Evolutionary conservation across 1,140 invertebrate genomes (phyloP).

Genomic region (Berghia stephanieae): DNA sequence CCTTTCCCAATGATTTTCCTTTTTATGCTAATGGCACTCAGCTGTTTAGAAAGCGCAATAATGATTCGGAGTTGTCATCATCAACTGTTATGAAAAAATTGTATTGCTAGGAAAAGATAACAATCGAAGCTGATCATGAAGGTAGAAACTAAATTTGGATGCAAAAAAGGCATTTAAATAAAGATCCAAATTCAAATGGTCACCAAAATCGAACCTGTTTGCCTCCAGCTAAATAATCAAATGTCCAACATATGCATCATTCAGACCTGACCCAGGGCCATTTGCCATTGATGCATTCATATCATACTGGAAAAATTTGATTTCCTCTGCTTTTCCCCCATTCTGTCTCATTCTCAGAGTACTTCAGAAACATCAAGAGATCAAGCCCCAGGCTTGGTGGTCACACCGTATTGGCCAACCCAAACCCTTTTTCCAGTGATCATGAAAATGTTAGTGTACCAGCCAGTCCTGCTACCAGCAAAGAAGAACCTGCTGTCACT

Average conservation of each 20-base stretch:
- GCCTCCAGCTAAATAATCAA: slow-evolving; percentile 37
- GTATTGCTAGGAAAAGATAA: slow-evolving; percentile 39
- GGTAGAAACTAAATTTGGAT: slow-evolving; percentile 26
- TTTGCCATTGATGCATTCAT: slow-evolving; percentile 37
- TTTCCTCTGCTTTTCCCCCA: slow-evolving; percentile 38
- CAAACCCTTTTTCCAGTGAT: slow-evolving; percentile 35
- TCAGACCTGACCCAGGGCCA: slow-evolving; percentile 39
- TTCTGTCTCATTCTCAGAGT: slow-evolving; percentile 31
- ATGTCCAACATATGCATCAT: slow-evolving; percentile 36
- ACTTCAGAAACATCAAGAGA: slow-evolving; percentile 29
- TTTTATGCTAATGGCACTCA: too few species aligned
- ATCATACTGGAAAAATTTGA: slow-evolving; percentile 23
- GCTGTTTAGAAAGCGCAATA: too few species aligned
- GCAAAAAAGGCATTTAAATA: slow-evolving; percentile 38
- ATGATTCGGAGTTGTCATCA: too few species aligned
- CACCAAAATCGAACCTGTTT: slow-evolving; percentile 41
- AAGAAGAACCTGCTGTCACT: slow-evolving; percentile 7
- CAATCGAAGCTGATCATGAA: slow-evolving; percentile 28
- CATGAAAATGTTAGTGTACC: slow-evolving; percentile 13
- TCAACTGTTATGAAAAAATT: too few species aligned
- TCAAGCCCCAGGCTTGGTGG: slow-evolving; percentile 1
- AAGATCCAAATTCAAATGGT: slow-evolving; percentile 25
- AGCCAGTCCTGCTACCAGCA: slow-evolving; percentile 19
- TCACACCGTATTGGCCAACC: slow-evolving; percentile 38
- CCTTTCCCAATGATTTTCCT: too few species aligned